phyloP scores from a whole-genome alignment of 2,888 invertebrate species.

The Schizotus pectinicornis region DNA sequence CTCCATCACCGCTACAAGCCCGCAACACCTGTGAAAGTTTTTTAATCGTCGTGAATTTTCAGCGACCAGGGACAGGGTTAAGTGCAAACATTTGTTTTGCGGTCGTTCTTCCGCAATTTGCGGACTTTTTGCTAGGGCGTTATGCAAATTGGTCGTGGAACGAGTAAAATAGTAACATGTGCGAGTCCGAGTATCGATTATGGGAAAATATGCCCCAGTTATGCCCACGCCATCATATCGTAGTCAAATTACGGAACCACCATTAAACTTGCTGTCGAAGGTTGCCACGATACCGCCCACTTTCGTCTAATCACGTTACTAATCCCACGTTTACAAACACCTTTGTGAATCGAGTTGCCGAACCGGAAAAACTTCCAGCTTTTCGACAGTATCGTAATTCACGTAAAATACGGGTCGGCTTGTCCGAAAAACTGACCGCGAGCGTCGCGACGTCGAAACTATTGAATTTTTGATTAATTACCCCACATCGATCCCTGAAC shows the following conservation, averaged over 20 bases:
- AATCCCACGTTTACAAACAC: conserved; percentile 19
- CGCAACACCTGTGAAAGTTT: conserved; percentile 18
- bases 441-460: conserved; percentile 1
- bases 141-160: conserved; percentile 17
- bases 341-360: conserved; percentile 10
- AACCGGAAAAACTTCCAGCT: too few species aligned
- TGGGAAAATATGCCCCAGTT: conserved; percentile 22
- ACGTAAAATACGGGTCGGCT: too few species aligned
- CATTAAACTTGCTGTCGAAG: conserved; percentile 5
- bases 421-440: conserved; percentile 9
- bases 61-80: conserved; percentile 1
- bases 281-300: conserved; percentile 23
- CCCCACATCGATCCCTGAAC: conserved; percentile 17
- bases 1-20: conserved; percentile 20
- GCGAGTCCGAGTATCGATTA: conserved; percentile 16
- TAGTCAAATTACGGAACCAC: too few species aligned
- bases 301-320: conserved; percentile 21
- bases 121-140: conserved; percentile 10
- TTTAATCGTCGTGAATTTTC: conserved; percentile 17
- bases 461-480: conserved; percentile 22
- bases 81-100: conserved; percentile 14
- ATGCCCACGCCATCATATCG: conserved; percentile 15
- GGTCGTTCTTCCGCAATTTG: conserved; percentile 6
- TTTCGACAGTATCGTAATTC: too few species aligned
- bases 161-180: conserved; percentile 15